Evolutionary conservation across 2,888 invertebrate genomes (phyloP).

Genomic region (Priocnemis perturbator): DNA sequence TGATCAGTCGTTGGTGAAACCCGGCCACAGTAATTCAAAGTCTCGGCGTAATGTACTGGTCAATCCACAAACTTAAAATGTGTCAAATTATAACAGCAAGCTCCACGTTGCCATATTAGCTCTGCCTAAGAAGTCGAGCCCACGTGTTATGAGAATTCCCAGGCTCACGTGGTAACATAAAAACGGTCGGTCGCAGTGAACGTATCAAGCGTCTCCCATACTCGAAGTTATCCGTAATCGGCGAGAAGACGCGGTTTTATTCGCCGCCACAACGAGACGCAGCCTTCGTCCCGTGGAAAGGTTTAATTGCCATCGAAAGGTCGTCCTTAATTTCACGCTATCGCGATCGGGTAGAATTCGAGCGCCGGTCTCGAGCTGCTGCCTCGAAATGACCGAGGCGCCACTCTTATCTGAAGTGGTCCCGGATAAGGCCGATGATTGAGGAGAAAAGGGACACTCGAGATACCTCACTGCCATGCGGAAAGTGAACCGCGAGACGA

Average conservation of each 20-base stretch:
- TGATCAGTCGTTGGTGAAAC: too few species aligned
- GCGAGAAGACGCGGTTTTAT: constrained; percentile 6
- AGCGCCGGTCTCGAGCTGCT: constrained; percentile 36
- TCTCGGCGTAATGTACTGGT: too few species aligned
- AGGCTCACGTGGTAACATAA: too few species aligned
- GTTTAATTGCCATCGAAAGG: constrained; percentile 59
- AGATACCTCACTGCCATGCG: constrained; percentile 43
- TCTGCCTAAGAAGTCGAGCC: too few species aligned
- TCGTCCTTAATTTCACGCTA: constrained; percentile 58
- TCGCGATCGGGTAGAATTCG: constrained; percentile 52
- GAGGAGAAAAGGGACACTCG: constrained; percentile 59
- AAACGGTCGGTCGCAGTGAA: too few species aligned
- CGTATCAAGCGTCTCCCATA: too few species aligned
- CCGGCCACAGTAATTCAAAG: too few species aligned
- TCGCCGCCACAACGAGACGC: constrained; percentile 3
- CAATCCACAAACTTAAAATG: too few species aligned
- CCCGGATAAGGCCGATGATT: constrained; percentile 66
- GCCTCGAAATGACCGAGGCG: constrained; percentile 67
- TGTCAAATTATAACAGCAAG: too few species aligned
- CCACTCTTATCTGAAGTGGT: constrained; percentile 65
- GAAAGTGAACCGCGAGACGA: constrained; percentile 6
- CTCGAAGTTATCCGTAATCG: not conserved
- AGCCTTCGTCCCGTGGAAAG: constrained; percentile 36
- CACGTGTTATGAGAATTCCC: too few species aligned
- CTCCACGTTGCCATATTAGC: too few species aligned